phyloP scores from a whole-genome alignment of 1,140 invertebrate genomes.

The Melipona quadrifasciata region DNA sequence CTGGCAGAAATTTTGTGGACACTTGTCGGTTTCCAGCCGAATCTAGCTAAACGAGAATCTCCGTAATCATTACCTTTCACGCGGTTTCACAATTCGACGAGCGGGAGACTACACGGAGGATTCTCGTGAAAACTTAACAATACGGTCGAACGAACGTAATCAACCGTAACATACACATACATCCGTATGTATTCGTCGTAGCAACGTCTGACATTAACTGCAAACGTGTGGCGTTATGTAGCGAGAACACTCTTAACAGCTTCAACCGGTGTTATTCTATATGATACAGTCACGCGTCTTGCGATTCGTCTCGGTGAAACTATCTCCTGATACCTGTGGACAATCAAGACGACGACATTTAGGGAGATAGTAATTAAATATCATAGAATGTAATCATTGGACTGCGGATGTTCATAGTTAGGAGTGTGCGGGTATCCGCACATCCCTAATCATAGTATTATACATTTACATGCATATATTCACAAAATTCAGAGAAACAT shows the following conservation, averaged over 20 bases:
- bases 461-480: too few species aligned
- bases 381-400: neutral
- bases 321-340: conserved; percentile 51
- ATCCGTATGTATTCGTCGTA: conserved; percentile 42
- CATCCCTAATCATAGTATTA: too few species aligned
- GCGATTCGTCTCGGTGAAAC: conserved; percentile 48
- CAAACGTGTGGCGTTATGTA: conserved; percentile 73
- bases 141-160: conserved; percentile 34
- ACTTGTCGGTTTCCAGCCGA: neutral
- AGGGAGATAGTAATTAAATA: neutral
- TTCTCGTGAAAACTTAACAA: conserved; percentile 37
- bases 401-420: neutral
- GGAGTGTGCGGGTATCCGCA: too few species aligned
- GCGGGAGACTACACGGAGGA: conserved; percentile 19
- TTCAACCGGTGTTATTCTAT: conserved; percentile 73
- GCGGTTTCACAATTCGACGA: conserved; percentile 13
- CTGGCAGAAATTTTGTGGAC: neutral
- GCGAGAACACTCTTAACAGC: conserved; percentile 69
- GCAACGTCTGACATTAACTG: conserved; percentile 69
- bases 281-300: conserved; percentile 71
- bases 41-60: neutral
- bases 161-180: conserved; percentile 32
- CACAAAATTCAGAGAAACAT: neutral
- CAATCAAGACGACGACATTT: conserved; percentile 1
- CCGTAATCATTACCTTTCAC: conserved; percentile 17